Evolutionary conservation across 2,113 vertebrate genomes (phyloP), one percentile per base, ranked within the genome.

Genomic region (Montifringilla adamsi): DNA sequence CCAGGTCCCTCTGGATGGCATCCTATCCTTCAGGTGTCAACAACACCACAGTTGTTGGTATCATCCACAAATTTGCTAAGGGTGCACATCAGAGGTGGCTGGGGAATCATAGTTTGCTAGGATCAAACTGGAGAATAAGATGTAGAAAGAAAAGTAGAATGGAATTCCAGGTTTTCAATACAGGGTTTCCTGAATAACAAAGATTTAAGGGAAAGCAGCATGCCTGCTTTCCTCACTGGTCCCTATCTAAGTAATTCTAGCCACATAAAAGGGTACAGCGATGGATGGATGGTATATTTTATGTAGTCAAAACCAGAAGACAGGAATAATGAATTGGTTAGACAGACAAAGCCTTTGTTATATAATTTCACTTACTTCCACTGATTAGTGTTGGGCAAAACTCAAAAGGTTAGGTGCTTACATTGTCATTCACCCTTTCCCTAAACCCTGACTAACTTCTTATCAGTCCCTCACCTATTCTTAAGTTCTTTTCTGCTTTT

Each of bases 1-100:
- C 37, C 23, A 20, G 33, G 13, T 52, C 33, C 22, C 37, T 58
- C 77, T 44, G 28, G 22, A 59, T 28, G 19, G 5, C 44, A 67
- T 24, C 52, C 7, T 0, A 0, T 0, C 15, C 3, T 52, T 59
- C 60, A 60, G 28, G 24, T 26, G 12, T 24, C 18, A 59, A 39
- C 28, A 6, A 11, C 24, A 46, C 19, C 19, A 16, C 8, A 9
- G 6, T 9, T n/a, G 9, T 26, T 39, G 20, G 19, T 60, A 30
- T 39, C 28, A 53, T 30, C 39, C n/a, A 19, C 13, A n/a, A 39
- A 52, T 75, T 39, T 68, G 6, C 52, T 59, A 28, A 88, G 18
- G 43, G 13, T 37, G 11, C 8, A 11, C 12, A 52, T 52, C 24
- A 59, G 7, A 6, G 6, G 7, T 27, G 41, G 7, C 35, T 67